phyloP scores from a whole-genome alignment of 2,888 invertebrate genomes.

The Drosophila emarginata region DNA sequence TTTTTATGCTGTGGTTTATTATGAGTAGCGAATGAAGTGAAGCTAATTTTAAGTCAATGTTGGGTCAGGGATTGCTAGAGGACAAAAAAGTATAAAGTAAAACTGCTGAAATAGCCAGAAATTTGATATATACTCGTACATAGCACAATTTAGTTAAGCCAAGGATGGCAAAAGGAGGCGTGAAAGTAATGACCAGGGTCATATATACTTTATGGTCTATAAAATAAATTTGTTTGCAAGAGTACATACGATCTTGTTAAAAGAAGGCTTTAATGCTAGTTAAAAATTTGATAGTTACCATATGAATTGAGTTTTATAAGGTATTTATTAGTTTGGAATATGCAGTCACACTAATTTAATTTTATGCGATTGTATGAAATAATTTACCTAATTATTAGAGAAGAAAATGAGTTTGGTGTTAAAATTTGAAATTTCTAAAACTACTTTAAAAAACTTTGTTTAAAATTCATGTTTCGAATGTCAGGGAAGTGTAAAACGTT shows the following conservation, averaged over 20 bases:
- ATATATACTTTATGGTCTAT: background rate
- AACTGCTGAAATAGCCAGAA: slow-evolving; percentile 3
- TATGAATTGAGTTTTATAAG: background rate
- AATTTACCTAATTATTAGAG: no score
- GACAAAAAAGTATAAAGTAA: background rate
- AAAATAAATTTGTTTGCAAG: background rate
- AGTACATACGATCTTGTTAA: background rate
- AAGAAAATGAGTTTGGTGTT: no score
- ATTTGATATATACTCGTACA: background rate
- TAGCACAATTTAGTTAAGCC: background rate
- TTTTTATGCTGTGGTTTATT: slow-evolving; percentile 58
- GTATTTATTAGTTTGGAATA: background rate
- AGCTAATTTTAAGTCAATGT: slow-evolving; percentile 70
- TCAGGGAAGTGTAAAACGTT: no score
- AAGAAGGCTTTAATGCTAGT: background rate
- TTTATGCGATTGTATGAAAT: background rate
- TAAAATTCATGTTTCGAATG: no score
- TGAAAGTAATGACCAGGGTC: background rate
- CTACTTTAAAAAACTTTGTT: no score
- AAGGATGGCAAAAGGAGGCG: background rate
- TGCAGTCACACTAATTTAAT: background rate
- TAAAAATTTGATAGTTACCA: background rate
- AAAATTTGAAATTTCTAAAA: no score
- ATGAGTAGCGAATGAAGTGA: slow-evolving; percentile 61
- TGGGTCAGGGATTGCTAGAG: slow-evolving; percentile 29